Conservation (phyloP, 1,140 invertebrate species). For the Sinella curviseta region DNA sequence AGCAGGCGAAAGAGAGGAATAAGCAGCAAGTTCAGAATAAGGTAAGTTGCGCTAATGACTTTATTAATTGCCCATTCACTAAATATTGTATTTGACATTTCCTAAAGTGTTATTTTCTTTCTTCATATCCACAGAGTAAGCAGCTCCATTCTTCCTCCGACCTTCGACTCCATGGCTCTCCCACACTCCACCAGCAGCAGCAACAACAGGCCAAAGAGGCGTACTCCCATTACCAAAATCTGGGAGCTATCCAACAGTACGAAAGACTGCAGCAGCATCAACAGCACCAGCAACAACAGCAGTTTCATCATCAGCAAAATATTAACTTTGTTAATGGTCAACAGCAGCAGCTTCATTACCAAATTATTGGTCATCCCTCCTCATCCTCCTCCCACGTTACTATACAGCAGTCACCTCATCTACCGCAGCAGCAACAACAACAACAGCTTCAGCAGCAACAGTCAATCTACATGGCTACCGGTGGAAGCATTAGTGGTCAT, state of each 20-base stretch:
- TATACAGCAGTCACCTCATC: background rate
- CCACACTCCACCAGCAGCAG: background rate
- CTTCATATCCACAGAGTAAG: background rate
- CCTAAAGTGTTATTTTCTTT: background rate
- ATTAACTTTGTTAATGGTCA: background rate
- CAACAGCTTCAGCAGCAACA: background rate
- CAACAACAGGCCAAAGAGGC: background rate
- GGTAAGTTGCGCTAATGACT: background rate
- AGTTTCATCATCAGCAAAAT: background rate
- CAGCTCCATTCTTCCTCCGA: background rate
- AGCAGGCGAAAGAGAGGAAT: conserved; percentile 1
- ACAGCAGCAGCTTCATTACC: background rate
- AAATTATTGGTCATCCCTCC: background rate
- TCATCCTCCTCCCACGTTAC: background rate
- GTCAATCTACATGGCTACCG: background rate
- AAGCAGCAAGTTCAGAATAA: conserved; percentile 7
- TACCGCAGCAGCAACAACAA: background rate
- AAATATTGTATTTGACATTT: background rate
- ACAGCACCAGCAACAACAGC: conserved; percentile 1
- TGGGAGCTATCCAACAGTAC: conserved; percentile 1
- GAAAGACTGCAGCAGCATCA: conserved; percentile 8
- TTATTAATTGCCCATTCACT: background rate
- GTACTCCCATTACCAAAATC: conserved; percentile 5
- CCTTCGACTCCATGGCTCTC: background rate
- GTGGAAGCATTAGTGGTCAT: background rate